A percentile compares a stretch with the other conserved stretches of the same genome.
phyloP scores from a whole-genome alignment of 2,797 vertebrate species.

The Stomatorhinus walkeri region DNA sequence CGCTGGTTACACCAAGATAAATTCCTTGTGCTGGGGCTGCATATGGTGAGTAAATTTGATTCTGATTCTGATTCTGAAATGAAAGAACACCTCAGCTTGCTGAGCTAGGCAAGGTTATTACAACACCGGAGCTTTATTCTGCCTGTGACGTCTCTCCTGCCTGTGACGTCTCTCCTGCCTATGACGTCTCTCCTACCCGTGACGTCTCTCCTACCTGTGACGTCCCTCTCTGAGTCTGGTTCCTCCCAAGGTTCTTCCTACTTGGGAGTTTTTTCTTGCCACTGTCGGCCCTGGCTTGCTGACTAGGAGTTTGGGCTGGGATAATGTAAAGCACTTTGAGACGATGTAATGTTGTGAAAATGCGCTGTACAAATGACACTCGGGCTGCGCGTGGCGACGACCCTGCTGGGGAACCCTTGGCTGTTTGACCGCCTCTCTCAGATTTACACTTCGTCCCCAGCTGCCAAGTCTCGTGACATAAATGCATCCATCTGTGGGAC shows the following conservation, averaged over 20 bases:
- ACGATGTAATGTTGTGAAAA: background rate
- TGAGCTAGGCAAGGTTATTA: background rate
- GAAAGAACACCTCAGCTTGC: background rate
- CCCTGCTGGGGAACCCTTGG: background rate
- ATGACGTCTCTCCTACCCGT: too few relatives aligned
- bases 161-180: too few relatives aligned
- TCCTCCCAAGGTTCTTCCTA: background rate
- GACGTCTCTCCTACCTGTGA: too few relatives aligned
- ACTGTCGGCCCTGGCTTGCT: background rate
- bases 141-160: background rate
- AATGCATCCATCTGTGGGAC: background rate
- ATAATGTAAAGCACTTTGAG: background rate
- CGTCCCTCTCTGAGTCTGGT: background rate
- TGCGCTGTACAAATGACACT: background rate
- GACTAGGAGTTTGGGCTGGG: background rate
- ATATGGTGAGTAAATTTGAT: background rate
- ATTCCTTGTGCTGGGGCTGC: background rate
- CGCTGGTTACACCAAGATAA: background rate
- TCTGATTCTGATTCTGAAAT: background rate
- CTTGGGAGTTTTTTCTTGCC: background rate
- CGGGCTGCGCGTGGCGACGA: background rate
- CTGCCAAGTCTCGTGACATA: background rate
- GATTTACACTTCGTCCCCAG: background rate
- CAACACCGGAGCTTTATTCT: background rate
- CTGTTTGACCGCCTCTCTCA: background rate